phyloP scores from a whole-genome alignment of 2,888 invertebrate species.

The Epinotia nisella region DNA sequence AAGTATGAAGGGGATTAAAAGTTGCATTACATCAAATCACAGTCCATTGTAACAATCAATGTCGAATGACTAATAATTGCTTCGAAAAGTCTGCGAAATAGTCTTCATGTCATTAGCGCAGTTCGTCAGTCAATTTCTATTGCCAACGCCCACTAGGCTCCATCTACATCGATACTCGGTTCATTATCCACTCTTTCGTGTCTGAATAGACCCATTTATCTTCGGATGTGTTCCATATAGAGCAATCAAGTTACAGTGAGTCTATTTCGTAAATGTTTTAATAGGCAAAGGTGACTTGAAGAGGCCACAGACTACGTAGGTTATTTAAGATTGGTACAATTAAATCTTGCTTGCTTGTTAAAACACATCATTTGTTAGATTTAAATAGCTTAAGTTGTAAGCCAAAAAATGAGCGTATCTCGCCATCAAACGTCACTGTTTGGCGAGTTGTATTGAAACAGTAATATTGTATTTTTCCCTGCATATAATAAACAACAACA shows the following conservation, averaged over 20 bases:
- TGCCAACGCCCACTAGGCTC: conserved; percentile 42
- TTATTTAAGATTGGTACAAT: background rate
- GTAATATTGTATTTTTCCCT: too few relatives aligned
- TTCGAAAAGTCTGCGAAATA: background rate
- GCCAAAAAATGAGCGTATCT: too few relatives aligned
- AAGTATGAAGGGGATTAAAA: too few relatives aligned
- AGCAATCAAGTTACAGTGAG: background rate
- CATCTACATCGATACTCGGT: conserved; percentile 44
- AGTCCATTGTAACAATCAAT: background rate
- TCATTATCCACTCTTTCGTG: conserved; percentile 53
- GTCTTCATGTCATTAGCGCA: conserved; percentile 32
- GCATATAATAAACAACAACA: too few relatives aligned
- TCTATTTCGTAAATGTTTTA: background rate
- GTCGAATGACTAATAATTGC: background rate
- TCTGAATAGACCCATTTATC: conserved; percentile 61
- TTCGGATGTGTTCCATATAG: conserved; percentile 50
- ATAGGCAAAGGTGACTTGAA: background rate
- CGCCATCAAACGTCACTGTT: too few relatives aligned
- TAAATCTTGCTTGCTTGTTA: too few relatives aligned
- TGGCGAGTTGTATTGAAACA: too few relatives aligned
- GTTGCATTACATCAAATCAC: background rate
- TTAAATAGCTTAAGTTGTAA: too few relatives aligned
- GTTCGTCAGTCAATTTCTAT: conserved; percentile 56
- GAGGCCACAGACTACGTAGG: background rate
- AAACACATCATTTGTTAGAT: too few relatives aligned